Conservation (phyloP, 2,888 invertebrate genomes). For the Clusia tigrina region DNA sequence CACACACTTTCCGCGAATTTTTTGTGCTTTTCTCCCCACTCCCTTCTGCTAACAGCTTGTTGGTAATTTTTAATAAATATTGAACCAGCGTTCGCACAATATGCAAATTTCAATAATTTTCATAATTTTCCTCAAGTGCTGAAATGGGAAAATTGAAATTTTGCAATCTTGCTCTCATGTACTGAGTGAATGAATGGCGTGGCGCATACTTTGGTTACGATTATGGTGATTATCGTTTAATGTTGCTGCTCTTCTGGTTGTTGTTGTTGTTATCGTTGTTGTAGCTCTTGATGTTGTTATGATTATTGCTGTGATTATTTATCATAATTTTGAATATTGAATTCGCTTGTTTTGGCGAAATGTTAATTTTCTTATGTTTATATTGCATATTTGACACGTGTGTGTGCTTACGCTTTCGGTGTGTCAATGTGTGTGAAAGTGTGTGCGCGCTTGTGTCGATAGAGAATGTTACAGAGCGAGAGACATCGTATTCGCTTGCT, state of each 20-base stretch:
- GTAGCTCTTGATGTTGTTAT: conserved; percentile 9
- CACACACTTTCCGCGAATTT: conserved; percentile 20
- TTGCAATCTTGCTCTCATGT: not conserved
- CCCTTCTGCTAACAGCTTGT: conserved; percentile 48
- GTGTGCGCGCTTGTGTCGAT: no score
- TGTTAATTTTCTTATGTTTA: conserved; percentile 29
- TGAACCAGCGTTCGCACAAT: conserved; percentile 37
- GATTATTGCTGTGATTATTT: conserved; percentile 24
- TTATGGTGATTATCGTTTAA: conserved; percentile 46
- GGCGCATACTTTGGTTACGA: conserved; percentile 44
- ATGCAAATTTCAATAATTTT: conserved; percentile 48
- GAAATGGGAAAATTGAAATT: conserved; percentile 42
- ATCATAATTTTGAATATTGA: conserved; percentile 3
- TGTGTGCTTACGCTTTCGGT: not conserved
- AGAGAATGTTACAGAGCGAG: no score
- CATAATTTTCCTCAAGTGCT: conserved; percentile 36
- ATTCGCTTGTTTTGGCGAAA: not conserved
- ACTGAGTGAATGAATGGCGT: conserved; percentile 9
- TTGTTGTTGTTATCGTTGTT: conserved; percentile 7
- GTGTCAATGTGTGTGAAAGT: conserved; percentile 5
- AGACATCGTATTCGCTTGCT: no score
- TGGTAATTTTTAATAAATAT: conserved; percentile 54
- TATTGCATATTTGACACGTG: conserved; percentile 43
- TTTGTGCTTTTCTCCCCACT: no score
- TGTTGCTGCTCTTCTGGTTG: conserved; percentile 41